A percentile compares a stretch with the other conserved stretches of the same genome.
phyloP scores from a whole-genome alignment of 2,888 invertebrate genomes.

The Dorcus hopei region DNA sequence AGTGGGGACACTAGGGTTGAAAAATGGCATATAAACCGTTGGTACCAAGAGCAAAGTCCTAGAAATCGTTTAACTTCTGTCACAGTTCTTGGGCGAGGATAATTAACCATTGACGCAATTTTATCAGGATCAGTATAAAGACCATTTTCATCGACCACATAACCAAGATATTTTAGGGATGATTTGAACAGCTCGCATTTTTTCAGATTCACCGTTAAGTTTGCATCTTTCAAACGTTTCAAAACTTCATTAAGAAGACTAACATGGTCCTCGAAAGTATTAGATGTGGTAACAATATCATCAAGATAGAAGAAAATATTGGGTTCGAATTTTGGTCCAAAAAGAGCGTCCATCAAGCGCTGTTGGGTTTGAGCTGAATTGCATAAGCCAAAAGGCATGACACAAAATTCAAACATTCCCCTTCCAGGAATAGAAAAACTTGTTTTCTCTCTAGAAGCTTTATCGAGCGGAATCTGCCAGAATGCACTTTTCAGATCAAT shows the following conservation, averaged over 20 bases:
- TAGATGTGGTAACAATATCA: constrained; percentile 29
- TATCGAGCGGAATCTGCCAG: constrained; percentile 30
- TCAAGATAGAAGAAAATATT: constrained; percentile 25
- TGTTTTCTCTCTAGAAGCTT: constrained; percentile 25
- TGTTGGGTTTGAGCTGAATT: constrained; percentile 27
- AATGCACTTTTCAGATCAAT: constrained; percentile 28
- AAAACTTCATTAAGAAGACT: constrained; percentile 22
- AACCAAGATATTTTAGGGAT: constrained; percentile 30
- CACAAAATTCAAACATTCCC: constrained; percentile 31
- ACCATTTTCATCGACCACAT: constrained; percentile 27
- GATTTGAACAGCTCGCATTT: constrained; percentile 30
- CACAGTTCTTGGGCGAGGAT: constrained; percentile 25
- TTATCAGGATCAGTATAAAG: constrained; percentile 32
- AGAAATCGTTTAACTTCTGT: constrained; percentile 33
- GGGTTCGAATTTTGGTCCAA: constrained; percentile 13
- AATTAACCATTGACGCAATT: constrained; percentile 29
- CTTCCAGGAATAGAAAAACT: constrained; percentile 36
- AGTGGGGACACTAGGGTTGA: constrained; percentile 5
- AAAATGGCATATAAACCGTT: constrained; percentile 30
- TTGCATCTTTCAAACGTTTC: constrained; percentile 18
- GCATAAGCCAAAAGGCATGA: constrained; percentile 26
- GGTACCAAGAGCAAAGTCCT: constrained; percentile 32
- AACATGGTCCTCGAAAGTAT: constrained; percentile 17
- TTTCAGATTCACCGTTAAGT: constrained; percentile 27
- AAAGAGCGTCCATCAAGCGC: constrained; percentile 20